phyloP scores from a whole-genome alignment of 1,140 invertebrate species.

The Linepithema humile region DNA sequence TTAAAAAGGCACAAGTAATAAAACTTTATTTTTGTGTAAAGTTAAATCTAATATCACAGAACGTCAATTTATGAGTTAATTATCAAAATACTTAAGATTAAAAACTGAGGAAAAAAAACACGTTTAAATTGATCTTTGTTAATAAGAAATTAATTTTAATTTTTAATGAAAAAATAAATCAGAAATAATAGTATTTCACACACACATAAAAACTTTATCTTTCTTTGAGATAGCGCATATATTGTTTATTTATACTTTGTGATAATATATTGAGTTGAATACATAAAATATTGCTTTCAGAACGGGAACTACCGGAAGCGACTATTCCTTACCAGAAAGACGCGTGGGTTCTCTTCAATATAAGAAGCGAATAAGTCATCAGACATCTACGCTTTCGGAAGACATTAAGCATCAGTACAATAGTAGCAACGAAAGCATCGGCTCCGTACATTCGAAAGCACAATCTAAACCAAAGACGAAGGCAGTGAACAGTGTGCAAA shows the following conservation, averaged over 20 bases:
- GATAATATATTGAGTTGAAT: slow-evolving; percentile 3
- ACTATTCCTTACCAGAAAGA: slow-evolving; percentile 85
- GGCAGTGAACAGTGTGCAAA: slow-evolving; percentile 74
- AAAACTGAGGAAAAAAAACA: neutral
- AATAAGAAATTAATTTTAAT: neutral
- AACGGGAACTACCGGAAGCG: slow-evolving; percentile 86
- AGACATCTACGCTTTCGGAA: slow-evolving; percentile 85
- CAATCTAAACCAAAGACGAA: slow-evolving; percentile 78
- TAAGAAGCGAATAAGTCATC: slow-evolving; percentile 84
- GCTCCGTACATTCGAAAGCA: slow-evolving; percentile 80
- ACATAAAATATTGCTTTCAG: slow-evolving; percentile 77
- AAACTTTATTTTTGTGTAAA: neutral
- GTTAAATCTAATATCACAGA: neutral
- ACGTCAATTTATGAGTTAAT: neutral
- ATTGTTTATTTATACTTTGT: neutral
- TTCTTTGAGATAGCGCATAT: neutral
- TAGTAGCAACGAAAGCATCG: slow-evolving; percentile 91
- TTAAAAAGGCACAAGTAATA: neutral
- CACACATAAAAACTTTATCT: neutral
- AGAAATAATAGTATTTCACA: neutral
- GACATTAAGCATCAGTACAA: slow-evolving; percentile 87
- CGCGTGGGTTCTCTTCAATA: slow-evolving; percentile 84
- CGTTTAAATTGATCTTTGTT: neutral
- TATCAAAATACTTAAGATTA: neutral
- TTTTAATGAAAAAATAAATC: neutral